These are phyloP conservation scores for Sturnus vulgaris DNA, from an alignment of 2,113 vertebrate genomes.

Conservation along the genomic window DNA sequence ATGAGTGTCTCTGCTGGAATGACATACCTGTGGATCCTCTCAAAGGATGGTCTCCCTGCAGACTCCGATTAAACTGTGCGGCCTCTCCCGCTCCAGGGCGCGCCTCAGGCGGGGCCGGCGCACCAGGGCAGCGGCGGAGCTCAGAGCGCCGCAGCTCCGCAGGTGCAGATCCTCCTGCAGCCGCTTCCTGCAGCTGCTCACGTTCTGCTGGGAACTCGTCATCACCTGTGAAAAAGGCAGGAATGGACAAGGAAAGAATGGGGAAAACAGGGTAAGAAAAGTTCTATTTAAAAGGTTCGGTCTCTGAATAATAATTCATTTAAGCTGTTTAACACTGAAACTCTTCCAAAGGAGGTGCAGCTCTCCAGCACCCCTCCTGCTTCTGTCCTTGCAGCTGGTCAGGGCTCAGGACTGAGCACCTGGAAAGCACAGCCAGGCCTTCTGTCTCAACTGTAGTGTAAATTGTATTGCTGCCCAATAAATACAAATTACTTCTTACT, in stretches of 20 bases:
- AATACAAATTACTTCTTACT: background rate
- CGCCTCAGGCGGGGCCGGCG: conserved; percentile 38
- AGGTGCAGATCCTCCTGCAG: conserved; percentile 83
- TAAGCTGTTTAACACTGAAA: background rate
- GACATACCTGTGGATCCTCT: background rate
- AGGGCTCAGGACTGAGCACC: background rate
- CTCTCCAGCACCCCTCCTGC: background rate
- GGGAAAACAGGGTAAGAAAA: background rate
- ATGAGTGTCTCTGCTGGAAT: background rate
- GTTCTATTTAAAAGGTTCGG: background rate
- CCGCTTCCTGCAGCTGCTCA: conserved; percentile 71
- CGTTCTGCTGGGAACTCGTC: conserved; percentile 73
- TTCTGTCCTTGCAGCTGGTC: background rate
- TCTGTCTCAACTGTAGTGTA: background rate
- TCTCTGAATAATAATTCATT: background rate
- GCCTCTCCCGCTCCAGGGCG: conserved; percentile 53
- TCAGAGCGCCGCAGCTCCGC: conserved; percentile 89
- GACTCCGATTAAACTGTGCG: conserved; percentile 69
- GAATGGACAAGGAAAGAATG: background rate
- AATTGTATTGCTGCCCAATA: background rate
- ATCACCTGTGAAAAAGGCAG: conserved; percentile 71
- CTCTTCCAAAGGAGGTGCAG: background rate
- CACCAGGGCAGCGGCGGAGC: conserved; percentile 72
- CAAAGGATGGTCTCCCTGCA: conserved; percentile 84
- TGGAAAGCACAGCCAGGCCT: background rate